Base-by-base conservation (phyloP, 2,888 invertebrate genomes). In the Euspilapteryx auroguttella region DNA sequence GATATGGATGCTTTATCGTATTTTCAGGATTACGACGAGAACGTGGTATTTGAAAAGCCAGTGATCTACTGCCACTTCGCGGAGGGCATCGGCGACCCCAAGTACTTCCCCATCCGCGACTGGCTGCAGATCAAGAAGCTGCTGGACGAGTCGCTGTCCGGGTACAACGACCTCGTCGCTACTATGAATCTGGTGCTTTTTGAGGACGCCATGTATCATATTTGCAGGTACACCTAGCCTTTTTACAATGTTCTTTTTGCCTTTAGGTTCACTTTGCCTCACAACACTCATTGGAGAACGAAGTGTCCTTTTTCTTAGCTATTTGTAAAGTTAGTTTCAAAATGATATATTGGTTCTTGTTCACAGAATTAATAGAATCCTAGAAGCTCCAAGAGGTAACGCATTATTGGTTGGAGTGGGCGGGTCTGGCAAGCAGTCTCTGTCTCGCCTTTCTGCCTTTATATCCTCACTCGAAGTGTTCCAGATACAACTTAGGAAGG, bases 131-230 rank as follows among this genome's bases (percentile, higher is more conserved):
- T 96, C 10, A 83, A 81, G 37, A 83, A 81, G 42, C 63, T 94
- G 22, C 68, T 96, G 1, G 76, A 82, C 4, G 94, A 94, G 39
- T 92, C 93, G 0, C 76, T 95, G 29, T 76, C 82, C 2, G 82
- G 82, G 11, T 96, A 96, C 54, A 95, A 96, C 53, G 96, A 96
- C 47, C 78, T 94, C 36, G 82, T 89, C 6, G 88, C 93, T 2
- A 88, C 89, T 1, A 94, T 96, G 92, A 94, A 94, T 62, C 71
- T 96, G 32, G 95, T 96, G 2, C 80, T 96, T 6, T 96, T 96
- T 49, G 94, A 94, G 50, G 95, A 96, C 55, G 95, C 96, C 9
- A 93, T 96, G 87, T 82, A 85, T 37, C 94, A 96, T 53, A 85
- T 96, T 28, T 91, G 91, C 62, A 82, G 89, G 80, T 83, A 40